Evolutionary conservation across 2,888 invertebrate genomes (phyloP), one percentile per base, ranked within the genome.

Genomic region (Ganaspis brasiliensis): DNA sequence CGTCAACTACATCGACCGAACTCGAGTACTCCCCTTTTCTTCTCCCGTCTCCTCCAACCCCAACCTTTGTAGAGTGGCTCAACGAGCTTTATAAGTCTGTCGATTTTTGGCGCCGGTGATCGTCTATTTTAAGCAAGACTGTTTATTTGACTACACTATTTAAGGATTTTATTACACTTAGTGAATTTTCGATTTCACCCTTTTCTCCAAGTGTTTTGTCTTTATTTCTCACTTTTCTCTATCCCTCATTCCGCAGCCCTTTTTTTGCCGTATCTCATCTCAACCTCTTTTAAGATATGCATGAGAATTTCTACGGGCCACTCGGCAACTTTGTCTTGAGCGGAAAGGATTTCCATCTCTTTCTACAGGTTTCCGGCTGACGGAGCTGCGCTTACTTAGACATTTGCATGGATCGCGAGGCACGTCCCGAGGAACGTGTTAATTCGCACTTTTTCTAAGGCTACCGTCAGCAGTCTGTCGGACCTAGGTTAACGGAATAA

Each of bases 1-100:
- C 76, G 75, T 79, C 77, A 81, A 78, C 79, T 79, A 77, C 77
- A 78, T 76, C 78, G 81, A 81, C 40, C 19, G n/a, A n/a, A 67
- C 67, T 67, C 45, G 10, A 24, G 45, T 67, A 24, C 24, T 26
- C 14, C 14, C 26, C 67, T 14, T 12, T 19, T 19, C 52, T 19
- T 19, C 14, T 24, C 21, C 26, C 26, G 0, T 21, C 19, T 19
- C 21, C 45, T 45, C 24, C 24, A 24, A 14, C 45, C 21, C 40
- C 8, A 24, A n/a, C 59, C 16, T 16, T 5, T 59, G 16, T n/a
- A 59, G 31, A 59, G 35, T 31, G n/a, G 45, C n/a, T 26, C 24
- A 40, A 67, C 45, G 67, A 67, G 45, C n/a, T 67, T 67, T 4
- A n/a, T n/a, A n/a, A 67, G 67, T n/a, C 9, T 9, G 24, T 67